Conservation (phyloP, 2,888 invertebrate genomes). For the Nysson spinosus region DNA sequence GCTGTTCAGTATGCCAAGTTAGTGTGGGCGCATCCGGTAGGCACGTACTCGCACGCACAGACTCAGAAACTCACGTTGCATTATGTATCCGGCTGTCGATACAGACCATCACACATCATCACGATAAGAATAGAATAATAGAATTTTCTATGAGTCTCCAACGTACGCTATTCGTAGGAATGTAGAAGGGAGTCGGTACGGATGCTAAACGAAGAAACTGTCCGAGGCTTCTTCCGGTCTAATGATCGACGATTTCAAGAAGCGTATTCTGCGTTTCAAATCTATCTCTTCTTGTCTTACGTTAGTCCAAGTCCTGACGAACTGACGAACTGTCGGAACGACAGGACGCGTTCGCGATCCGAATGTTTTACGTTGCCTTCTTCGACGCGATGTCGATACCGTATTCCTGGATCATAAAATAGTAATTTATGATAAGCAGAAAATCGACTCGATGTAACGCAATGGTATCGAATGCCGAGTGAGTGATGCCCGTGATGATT, state of each 20-base stretch:
- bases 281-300: slow-evolving; percentile 49
- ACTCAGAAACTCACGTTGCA: slow-evolving; percentile 72
- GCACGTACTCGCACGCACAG: slow-evolving; percentile 58
- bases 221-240: slow-evolving; percentile 36
- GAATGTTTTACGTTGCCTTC: no score
- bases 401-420: slow-evolving; percentile 12
- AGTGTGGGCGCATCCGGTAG: slow-evolving; percentile 73
- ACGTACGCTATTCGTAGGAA: neutral
- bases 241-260: slow-evolving; percentile 42
- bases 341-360: slow-evolving; percentile 5
- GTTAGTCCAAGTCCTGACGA: slow-evolving; percentile 10
- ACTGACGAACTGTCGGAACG: slow-evolving; percentile 33
- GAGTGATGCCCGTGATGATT: neutral
- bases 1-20: slow-evolving; percentile 73
- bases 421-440: neutral
- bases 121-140: slow-evolving; percentile 70
- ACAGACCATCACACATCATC: slow-evolving; percentile 51
- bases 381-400: neutral
- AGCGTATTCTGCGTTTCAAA: slow-evolving; percentile 38
- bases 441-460: neutral
- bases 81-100: slow-evolving; percentile 69
- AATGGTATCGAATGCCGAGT: neutral
- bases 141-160: slow-evolving; percentile 64
- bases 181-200: neutral
- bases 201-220: slow-evolving; percentile 49